Evolutionary conservation across 2,797 vertebrate species (phyloP), one percentile per base, ranked within the genome.

Genomic region (Miichthys miiuy): DNA sequence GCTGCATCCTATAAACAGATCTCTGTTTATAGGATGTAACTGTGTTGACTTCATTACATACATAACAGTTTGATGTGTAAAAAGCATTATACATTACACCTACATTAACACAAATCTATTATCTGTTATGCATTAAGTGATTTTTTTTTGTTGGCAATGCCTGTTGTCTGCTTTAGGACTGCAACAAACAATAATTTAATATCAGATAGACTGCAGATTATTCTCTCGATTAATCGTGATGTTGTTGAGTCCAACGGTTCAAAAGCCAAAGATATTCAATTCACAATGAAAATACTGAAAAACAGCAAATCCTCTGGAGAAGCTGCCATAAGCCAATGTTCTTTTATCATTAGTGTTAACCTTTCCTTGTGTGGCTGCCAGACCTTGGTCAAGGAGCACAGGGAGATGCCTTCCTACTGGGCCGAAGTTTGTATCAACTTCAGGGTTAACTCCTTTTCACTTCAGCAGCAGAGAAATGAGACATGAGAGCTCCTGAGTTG

Each of bases 151-250:
- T 38, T 9, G 34, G 34, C 34, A 38, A 9, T 9, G 34, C 8
- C 34, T 38, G 34, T 38, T 7, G 8, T 38, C 34, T 34, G 11
- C 18, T 64, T 18, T 50, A n/a, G 20, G 20, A 47, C n/a, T 42
- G 46, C 25, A 50, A n/a, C 0, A 30, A 30, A 30, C 0, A 1
- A n/a, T n/a, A 16, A 65, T 50, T 14, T n/a, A 7, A 4, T 47
- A 50, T 50, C 9, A 50, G 20, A 0, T 10, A 7, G 2, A 38
- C 8, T 34, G 30, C 30, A 34, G 30, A 34, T 34, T 34, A 34
- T 30, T 38, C 30, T 30, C 30, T 30, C 8, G 0, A 9, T 38
- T 38, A 38, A 38, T 38, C 2, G 34, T 38, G 34, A 50, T 8
- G 7, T 50, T 3, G 20, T 50, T 50, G 8, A 50, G 18, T 50